Evolutionary conservation across 2,888 invertebrate species (phyloP).

Genomic region (Drosophila maculinotata): DNA sequence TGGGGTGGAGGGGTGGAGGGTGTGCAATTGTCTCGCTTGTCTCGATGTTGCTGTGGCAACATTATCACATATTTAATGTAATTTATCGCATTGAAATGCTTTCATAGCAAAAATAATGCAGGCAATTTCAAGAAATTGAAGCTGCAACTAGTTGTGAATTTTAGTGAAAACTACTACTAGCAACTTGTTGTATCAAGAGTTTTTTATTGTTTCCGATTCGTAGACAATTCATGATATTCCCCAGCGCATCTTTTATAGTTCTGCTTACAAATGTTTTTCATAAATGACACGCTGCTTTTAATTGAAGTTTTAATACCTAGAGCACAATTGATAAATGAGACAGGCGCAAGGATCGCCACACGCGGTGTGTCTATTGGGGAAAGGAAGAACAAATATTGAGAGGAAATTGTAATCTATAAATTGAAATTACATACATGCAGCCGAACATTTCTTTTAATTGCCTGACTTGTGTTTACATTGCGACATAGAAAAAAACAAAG

Average conservation of each 20-base stretch:
- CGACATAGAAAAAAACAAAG: slow-evolving; percentile 1
- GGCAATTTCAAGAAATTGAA: not conserved
- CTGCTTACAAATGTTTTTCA: not conserved
- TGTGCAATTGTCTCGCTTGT: not conserved
- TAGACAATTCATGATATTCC: too few relatives aligned
- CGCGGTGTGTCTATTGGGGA: slow-evolving; percentile 17
- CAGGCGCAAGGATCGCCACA: slow-evolving; percentile 8
- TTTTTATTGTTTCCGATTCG: too few relatives aligned
- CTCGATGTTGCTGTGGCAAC: not conserved
- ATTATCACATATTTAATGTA: slow-evolving; percentile 31
- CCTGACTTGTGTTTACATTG: slow-evolving; percentile 70
- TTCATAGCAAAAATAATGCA: not conserved
- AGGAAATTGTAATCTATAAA: slow-evolving; percentile 70
- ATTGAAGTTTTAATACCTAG: slow-evolving; percentile 29
- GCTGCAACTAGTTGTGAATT: slow-evolving; percentile 14
- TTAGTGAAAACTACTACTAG: not conserved
- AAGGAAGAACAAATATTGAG: slow-evolving; percentile 1
- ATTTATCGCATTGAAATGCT: slow-evolving; percentile 18
- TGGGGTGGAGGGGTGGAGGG: not conserved
- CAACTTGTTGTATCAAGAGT: too few relatives aligned
- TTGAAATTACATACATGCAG: slow-evolving; percentile 70
- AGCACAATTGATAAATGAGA: slow-evolving; percentile 33
- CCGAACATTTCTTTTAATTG: slow-evolving; percentile 67
- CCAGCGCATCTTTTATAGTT: too few relatives aligned
- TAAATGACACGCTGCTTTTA: slow-evolving; percentile 12